Evolutionary conservation across 2,797 vertebrate genomes (phyloP).

Genomic region (Bradypodion ventrale): DNA sequence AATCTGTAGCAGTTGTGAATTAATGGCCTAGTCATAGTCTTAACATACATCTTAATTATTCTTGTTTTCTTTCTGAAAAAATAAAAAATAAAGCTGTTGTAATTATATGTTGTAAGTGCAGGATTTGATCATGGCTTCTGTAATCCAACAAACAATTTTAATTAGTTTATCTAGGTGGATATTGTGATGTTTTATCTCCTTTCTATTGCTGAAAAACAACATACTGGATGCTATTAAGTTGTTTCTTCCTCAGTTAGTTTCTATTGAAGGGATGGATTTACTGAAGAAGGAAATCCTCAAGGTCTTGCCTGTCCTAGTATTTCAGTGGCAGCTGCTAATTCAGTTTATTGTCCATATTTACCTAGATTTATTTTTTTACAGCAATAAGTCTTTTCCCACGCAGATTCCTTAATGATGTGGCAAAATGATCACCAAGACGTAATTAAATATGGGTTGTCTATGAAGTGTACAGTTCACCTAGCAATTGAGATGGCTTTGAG

Average conservation of each 20-base stretch:
- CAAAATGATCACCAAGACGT: not conserved
- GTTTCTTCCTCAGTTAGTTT: conserved; percentile 39
- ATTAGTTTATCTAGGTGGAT: conserved; percentile 72
- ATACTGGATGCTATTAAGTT: conserved; percentile 43
- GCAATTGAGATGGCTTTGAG: not conserved
- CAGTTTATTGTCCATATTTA: not conserved
- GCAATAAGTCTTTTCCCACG: not conserved
- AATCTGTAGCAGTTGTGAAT: conserved; percentile 71
- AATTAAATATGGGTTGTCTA: not conserved
- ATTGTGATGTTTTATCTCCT: conserved; percentile 52
- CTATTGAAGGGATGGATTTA: conserved; percentile 23
- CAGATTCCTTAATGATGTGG: not conserved
- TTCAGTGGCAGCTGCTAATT: not conserved
- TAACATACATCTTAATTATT: conserved; percentile 68
- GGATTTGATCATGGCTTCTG: conserved; percentile 67
- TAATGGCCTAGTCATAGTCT: conserved; percentile 73
- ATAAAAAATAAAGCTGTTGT: conserved; percentile 70
- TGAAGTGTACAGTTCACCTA: not conserved
- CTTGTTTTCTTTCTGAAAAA: conserved; percentile 31
- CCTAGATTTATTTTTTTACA: not conserved
- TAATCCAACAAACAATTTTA: conserved; percentile 69
- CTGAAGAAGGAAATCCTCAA: not conserved
- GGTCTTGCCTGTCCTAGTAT: not conserved
- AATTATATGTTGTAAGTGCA: conserved; percentile 68
- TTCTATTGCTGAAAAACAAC: conserved; percentile 47